These are phyloP conservation scores for Meriones unguiculatus DNA, from an alignment of 2,113 vertebrate genomes.

Conservation along the genomic window DNA sequence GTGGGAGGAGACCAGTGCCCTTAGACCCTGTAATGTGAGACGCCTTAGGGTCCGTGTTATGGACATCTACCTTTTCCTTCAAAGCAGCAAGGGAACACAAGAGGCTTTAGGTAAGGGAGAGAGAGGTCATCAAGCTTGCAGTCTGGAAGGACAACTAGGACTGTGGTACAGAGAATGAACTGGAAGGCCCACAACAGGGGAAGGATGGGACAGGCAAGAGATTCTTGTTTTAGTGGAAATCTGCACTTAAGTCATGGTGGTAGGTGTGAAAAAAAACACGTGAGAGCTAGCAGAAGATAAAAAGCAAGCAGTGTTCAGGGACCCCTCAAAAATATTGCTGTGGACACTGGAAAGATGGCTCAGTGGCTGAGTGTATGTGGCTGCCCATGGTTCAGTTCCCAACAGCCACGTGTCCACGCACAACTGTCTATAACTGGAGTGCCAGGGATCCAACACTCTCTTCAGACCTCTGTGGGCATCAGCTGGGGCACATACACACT, in stretches of 20 bases:
- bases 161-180: rapidly evolving
- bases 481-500: not conserved
- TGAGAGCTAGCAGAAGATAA: not conserved
- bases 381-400: not conserved
- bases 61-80: not conserved
- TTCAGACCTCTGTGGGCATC: not conserved
- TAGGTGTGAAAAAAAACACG: not conserved
- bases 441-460: not conserved
- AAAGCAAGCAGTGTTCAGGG: not conserved
- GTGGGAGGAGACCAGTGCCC: not conserved
- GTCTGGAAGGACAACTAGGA: not conserved
- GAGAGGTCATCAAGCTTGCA: not conserved
- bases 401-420: not conserved
- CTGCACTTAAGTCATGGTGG: not conserved
- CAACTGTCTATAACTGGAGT: not conserved
- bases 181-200: not conserved
- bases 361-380: no score
- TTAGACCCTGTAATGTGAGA: not conserved
- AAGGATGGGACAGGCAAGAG: not conserved
- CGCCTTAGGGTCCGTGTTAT: not conserved
- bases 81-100: not conserved
- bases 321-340: not conserved
- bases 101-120: not conserved
- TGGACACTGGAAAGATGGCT: not conserved
- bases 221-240: not conserved